Base-by-base conservation (phyloP, 2,113 vertebrate species). In the Mellivora capensis region DNA sequence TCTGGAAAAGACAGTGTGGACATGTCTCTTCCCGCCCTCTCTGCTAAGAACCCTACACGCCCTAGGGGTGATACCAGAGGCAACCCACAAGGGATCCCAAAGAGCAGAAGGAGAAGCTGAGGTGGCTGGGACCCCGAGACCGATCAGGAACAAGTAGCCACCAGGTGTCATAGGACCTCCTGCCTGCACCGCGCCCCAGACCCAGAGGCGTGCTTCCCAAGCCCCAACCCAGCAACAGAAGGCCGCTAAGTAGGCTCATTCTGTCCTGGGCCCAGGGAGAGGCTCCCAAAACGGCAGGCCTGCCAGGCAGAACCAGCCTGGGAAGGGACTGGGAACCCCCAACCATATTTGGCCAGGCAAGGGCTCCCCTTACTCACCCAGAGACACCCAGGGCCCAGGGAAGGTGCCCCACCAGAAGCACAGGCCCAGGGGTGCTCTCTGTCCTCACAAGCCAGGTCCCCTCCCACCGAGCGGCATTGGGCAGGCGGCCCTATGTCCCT, bases 391-490 rank as follows among this genome's bases (percentile, higher is more conserved):
- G 1, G 18, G 61, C 44, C 7, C 10, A 52, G 47, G 47, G 47
- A 42, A 18, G 27, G 1, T 18, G n/a, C n/a, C 23, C n/a, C 27
- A 3, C 4, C 1, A 7, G 74, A 34, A 2, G 34, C 37, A 1
- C 20, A 0, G 17, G n/a, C 12, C 23, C 71, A 18, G 27, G 20
- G 29, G 77, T 1, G 20, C 34, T 20, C 42, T 62, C 42, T 39
- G 80, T 10, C 80, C 52, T 20, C 0, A 1, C 13, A 17, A 80
- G 57, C 72, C 10, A 31, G 47, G 67, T 9, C 10, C 4, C 7
- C 13, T 42, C 13, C 88, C 39, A 47, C 49, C 39, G 3, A 54
- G 31, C 0, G 13, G 10, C 87, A 29, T 13, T 6, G 1, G 72
- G 39, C 13, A 6, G 39, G 12, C 13, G 29, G 13, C 29, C 62